Base-by-base conservation (phyloP, 1,140 invertebrate species). In the Myzus persicae region DNA sequence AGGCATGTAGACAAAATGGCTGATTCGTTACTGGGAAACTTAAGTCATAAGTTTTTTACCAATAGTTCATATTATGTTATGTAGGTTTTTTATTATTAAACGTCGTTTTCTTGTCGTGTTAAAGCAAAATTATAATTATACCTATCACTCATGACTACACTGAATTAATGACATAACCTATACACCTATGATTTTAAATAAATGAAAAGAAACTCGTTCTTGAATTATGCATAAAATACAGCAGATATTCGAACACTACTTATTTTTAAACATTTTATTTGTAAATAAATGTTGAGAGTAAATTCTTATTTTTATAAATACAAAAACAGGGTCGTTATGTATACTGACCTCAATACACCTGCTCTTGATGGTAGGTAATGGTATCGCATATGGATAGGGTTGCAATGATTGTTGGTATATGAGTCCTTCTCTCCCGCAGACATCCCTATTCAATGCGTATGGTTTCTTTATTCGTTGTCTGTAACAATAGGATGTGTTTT, bases 291-390 rank as follows among this genome's bases (percentile, higher is more conserved):
- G 38, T 82, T 82, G 38, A 88, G 31, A 46, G 31, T 9, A 48
- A 48, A 36, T 46, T 88, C 24, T n/a, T 20, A 36, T 88, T 48
- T 87, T 46, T 48, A 38, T 26, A 36, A 31, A 5, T 11, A 89
- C 22, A 89, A 22, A 48, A 14, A 51, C 36, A 36, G n/a, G 87
- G 44, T 89, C 22, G 8, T 89, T 51, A 6, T 48, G 42, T 38
- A 48, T 26, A 44, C 44, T 89, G 88, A 89, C 88, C 88, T 89
- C 87, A n/a, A 88, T 48, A 48, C 87, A 89, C 88, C 88, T 89
- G 88, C 46, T 89, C 88, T 9, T 22, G 85, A 36, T 84, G 85
- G 7, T 85, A n/a, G 36, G 48, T 88, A 89, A 89, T 54, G 31
- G 85, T 88, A 88, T 88, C 85, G 44, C 42, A 42, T 44, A 36